phyloP scores from a whole-genome alignment of 2,888 invertebrate species.

The Rapana venosa region DNA sequence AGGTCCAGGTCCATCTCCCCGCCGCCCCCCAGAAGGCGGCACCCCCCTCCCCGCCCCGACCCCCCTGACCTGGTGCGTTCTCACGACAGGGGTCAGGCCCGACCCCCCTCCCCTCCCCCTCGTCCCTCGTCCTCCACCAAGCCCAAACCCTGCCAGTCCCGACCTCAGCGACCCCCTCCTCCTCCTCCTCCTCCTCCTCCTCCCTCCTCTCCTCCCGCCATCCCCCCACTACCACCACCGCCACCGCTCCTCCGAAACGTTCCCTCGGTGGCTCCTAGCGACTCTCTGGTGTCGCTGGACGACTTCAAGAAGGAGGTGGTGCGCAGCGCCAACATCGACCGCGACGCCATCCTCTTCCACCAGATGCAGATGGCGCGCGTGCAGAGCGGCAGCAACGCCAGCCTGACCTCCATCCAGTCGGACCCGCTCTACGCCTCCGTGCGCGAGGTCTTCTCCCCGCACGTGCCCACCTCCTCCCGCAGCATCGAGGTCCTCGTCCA shows the following conservation, averaged over 20 bases:
- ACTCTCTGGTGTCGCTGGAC: slow-evolving; percentile 58
- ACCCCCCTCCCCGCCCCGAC: not conserved
- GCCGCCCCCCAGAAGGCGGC: not conserved
- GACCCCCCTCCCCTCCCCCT: not conserved
- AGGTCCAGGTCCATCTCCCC: not conserved
- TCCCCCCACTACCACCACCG: not conserved
- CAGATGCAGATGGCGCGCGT: slow-evolving; percentile 73
- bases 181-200: slow-evolving; percentile 31
- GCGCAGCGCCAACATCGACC: slow-evolving; percentile 65
- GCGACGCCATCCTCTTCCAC: slow-evolving; percentile 72
- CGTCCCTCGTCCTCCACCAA: not conserved
- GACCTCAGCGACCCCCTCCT: slow-evolving; percentile 29
- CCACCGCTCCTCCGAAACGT: slow-evolving; percentile 22
- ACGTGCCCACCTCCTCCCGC: slow-evolving; percentile 62
- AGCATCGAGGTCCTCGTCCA: slow-evolving; percentile 73
- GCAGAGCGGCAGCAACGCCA: slow-evolving; percentile 63
- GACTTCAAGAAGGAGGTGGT: slow-evolving; percentile 50
- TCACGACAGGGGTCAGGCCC: not conserved
- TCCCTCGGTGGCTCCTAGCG: slow-evolving; percentile 36
- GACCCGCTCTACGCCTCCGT: slow-evolving; percentile 63
- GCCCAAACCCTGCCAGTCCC: not conserved
- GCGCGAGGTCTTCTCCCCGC: slow-evolving; percentile 55
- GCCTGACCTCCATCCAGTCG: slow-evolving; percentile 70
- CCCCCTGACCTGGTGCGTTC: slow-evolving; percentile 28
- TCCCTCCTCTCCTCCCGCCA: not conserved